These are phyloP conservation scores for Agrilus mali DNA, from an alignment of 2,888 invertebrate species.

Conservation along the genomic window DNA sequence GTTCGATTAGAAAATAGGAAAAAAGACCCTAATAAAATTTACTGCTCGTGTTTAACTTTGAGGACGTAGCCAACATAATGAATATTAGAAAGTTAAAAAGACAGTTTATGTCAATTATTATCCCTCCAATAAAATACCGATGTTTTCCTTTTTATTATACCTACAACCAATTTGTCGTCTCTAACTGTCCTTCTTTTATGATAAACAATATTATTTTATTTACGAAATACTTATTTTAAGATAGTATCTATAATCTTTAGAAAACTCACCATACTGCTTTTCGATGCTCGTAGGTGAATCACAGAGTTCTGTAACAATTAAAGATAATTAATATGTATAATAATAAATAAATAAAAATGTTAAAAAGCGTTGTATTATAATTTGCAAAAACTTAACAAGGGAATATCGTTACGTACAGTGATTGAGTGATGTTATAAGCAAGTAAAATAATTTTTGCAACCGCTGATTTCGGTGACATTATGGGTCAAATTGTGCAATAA, in stretches of 20 bases:
- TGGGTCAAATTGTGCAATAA: too few species aligned
- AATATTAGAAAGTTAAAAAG: neutral
- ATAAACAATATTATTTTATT: neutral
- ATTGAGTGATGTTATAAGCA: too few species aligned
- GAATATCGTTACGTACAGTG: too few species aligned
- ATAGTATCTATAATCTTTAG: too few species aligned
- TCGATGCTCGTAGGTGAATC: constrained; percentile 25
- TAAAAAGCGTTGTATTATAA: too few species aligned
- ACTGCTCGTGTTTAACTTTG: neutral
- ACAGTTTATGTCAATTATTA: neutral
- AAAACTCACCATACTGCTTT: constrained; percentile 30
- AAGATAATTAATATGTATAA: constrained; percentile 1
- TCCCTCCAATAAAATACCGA: neutral
- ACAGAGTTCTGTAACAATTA: constrained; percentile 27
- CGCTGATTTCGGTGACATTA: too few species aligned
- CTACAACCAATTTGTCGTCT: neutral
- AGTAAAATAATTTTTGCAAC: too few species aligned
- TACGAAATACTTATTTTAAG: too few species aligned
- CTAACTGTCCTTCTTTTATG: neutral
- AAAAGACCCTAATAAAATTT: constrained; percentile 1
- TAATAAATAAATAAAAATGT: too few species aligned
- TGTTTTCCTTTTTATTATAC: constrained; percentile 1
- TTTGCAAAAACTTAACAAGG: too few species aligned
- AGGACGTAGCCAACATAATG: neutral
- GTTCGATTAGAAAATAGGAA: neutral